These are phyloP conservation scores for Meandrusa payeni DNA, from an alignment of 2,888 invertebrate genomes.

Conservation along the genomic window DNA sequence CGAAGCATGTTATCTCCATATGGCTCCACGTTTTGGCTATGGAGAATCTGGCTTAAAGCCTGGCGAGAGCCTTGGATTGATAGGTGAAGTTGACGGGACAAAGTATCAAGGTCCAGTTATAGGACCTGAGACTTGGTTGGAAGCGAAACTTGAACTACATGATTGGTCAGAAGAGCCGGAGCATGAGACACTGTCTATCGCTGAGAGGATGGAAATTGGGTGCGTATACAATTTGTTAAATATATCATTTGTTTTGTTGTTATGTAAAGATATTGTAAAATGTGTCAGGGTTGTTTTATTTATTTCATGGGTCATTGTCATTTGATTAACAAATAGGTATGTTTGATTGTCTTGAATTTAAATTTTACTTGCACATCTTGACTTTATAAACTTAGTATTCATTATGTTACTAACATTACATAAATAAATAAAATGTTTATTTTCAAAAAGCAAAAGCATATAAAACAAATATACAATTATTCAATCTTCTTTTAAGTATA, in stretches of 20 bases:
- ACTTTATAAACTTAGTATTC: no score
- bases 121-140: conserved; percentile 83
- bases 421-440: no score
- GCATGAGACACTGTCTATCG: conserved; percentile 83
- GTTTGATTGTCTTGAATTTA: conserved; percentile 27
- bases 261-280: conserved; percentile 8
- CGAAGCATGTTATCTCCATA: conserved; percentile 87
- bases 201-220: conserved; percentile 88
- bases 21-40: conserved; percentile 91
- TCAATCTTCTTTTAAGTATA: no score
- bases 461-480: no score
- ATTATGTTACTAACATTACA: no score
- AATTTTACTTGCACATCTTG: neutral
- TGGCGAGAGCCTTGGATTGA: conserved; percentile 60
- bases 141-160: conserved; percentile 87
- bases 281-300: conserved; percentile 35
- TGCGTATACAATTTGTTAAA: conserved; percentile 49
- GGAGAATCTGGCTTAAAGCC: conserved; percentile 85
- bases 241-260: conserved; percentile 1
- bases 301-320: conserved; percentile 27
- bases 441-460: no score
- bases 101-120: conserved; percentile 79
- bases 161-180: conserved; percentile 84
- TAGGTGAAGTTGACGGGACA: conserved; percentile 54
- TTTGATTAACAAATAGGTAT: conserved; percentile 30